Evolutionary conservation across 2,888 invertebrate genomes (phyloP), one percentile per base, ranked within the genome.

Genomic region (Melanargia galathea): DNA sequence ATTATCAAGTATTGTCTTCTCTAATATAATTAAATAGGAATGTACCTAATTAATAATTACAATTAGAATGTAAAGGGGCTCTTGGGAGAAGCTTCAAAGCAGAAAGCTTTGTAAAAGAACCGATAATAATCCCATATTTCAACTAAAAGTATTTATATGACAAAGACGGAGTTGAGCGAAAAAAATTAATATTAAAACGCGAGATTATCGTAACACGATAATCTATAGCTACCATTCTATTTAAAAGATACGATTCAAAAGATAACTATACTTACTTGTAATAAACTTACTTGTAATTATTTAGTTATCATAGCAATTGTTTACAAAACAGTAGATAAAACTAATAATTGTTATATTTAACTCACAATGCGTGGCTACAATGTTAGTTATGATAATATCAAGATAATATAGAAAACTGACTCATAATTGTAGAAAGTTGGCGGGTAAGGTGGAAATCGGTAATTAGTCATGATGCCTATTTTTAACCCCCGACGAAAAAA

Each of bases 401-500:
- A 55, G 24, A 43, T 38, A 38, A 20, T 35, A 40, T 11, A 24
- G 16, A 55, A 40, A 56, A 40, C n/a, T 26, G 33, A 33, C 40
- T 16, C 30, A 46, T 58, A 58, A 48, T 58, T 48, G 35, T 48
- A 48, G 58, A 58, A 58, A 58, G 58, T 58, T 11, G 18, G 18
- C 18, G 3, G 7, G 5, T 57, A 57, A 7, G 30, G 43, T 45
- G 56, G 24, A 45, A 43, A 20, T 30, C 16, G 10, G 55, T 52
- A 52, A 52, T 40, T 43, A 55, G 56, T 26, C 24, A 30, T 16
- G 11, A 54, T 54, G n/a, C n/a, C 18, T 18, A 43, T 43, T 6
- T 13, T 35, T 35, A n/a, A 38, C n/a, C n/a, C n/a, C n/a, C n/a
- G n/a, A n/a, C n/a, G n/a, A n/a, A n/a, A n/a, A n/a, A n/a, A n/a